phyloP scores from a whole-genome alignment of 2,113 vertebrate species.

The Callorhinus ursinus region DNA sequence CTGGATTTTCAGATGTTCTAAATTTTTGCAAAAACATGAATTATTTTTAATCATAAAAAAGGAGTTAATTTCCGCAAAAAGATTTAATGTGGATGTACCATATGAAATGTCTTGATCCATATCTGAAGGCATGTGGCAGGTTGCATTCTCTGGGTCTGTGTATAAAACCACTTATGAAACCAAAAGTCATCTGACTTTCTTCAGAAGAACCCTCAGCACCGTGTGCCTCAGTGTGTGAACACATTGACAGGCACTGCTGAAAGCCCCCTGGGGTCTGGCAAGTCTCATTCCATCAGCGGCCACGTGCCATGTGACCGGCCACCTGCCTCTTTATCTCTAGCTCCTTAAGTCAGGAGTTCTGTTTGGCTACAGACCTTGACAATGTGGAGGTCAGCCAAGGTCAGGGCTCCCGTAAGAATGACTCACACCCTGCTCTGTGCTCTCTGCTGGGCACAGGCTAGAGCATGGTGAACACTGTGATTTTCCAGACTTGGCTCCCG shows the following conservation, averaged over 20 bases:
- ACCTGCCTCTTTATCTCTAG: constrained; percentile 60
- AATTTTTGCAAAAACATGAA: neutral
- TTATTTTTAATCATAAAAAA: neutral
- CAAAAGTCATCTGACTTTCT: neutral
- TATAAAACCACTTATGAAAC: neutral
- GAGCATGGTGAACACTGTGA: neutral
- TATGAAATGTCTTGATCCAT: neutral
- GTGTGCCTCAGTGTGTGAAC: neutral
- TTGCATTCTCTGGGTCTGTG: neutral
- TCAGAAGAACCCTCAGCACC: neutral
- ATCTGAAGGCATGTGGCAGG: neutral
- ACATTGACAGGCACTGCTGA: neutral
- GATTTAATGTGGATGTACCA: neutral
- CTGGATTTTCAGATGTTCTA: neutral
- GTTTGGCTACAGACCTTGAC: constrained; percentile 33
- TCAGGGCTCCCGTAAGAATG: constrained; percentile 39
- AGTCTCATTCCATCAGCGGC: constrained; percentile 21
- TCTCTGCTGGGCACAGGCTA: neutral
- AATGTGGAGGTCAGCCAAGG: constrained; percentile 67
- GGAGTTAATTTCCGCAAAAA: neutral
- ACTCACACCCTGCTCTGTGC: constrained; percentile 45
- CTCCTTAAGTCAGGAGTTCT: constrained; percentile 59
- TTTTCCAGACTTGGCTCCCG: constrained; percentile 55
- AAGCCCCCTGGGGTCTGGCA: neutral
- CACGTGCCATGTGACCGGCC: neutral